These are phyloP conservation scores for Myotis lucifugus DNA, from an alignment of 2,113 vertebrate genomes.

Conservation along the genomic window DNA sequence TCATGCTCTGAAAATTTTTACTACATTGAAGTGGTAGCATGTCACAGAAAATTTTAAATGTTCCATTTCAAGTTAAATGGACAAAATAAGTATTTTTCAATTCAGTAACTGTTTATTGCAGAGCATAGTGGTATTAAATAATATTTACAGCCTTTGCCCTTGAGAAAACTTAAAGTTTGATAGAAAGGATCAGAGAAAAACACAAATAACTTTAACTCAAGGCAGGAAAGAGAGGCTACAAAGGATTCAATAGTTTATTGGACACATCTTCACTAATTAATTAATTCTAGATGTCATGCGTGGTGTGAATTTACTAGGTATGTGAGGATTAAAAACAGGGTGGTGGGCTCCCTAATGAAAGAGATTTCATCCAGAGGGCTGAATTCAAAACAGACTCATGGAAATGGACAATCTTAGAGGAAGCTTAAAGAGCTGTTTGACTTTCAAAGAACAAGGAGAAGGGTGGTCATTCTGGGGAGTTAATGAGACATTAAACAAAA, in stretches of 20 bases:
- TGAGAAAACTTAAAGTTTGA: not conserved
- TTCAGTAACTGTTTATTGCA: conserved; percentile 45
- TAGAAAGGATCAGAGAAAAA: conserved; percentile 8
- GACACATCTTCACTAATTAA: not conserved
- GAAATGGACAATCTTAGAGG: not conserved
- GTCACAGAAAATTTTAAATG: conserved; percentile 27
- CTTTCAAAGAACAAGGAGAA: not conserved
- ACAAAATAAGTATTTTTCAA: not conserved
- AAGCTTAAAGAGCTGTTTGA: not conserved
- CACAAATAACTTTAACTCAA: conserved; percentile 7
- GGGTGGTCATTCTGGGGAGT: not conserved
- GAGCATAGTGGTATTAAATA: conserved; percentile 22
- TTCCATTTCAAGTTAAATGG: conserved; percentile 42
- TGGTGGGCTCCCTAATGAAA: not conserved
- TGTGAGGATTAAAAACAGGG: not conserved
- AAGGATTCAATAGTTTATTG: not conserved
- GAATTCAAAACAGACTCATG: not conserved
- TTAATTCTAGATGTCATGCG: not conserved
- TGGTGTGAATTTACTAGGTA: not conserved
- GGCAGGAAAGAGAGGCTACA: not conserved
- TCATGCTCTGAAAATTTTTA: conserved; percentile 55
- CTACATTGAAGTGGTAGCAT: not conserved
- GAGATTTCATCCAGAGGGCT: not conserved
- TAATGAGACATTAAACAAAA: not conserved
- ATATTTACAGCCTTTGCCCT: conserved; percentile 33